These are phyloP conservation scores for Aspidapion aeneum DNA, from an alignment of 2,888 invertebrate species.

Conservation along the genomic window DNA sequence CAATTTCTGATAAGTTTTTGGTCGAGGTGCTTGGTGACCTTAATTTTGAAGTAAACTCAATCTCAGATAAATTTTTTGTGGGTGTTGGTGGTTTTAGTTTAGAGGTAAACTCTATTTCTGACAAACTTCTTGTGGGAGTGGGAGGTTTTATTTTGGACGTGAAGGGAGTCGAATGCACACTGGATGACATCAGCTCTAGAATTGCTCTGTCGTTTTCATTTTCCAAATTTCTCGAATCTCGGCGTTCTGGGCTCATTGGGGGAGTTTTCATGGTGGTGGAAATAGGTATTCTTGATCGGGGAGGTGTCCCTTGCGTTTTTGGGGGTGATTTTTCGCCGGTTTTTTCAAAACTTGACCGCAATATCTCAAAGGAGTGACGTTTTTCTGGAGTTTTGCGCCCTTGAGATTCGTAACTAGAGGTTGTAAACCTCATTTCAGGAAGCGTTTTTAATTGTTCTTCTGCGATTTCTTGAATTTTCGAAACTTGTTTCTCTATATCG, in stretches of 20 bases:
- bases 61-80: not conserved
- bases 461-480: conserved; percentile 46
- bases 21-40: conserved; percentile 39
- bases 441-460: conserved; percentile 47
- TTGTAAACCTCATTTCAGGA: conserved; percentile 59
- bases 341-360: conserved; percentile 50
- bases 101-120: not conserved
- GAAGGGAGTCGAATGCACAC: conserved; percentile 41
- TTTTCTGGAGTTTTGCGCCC: conserved; percentile 53
- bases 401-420: conserved; percentile 59
- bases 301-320: conserved; percentile 24
- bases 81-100: not conserved
- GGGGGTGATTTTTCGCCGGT: conserved; percentile 38
- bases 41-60: conserved; percentile 32
- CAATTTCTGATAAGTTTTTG: conserved; percentile 51
- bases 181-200: conserved; percentile 44
- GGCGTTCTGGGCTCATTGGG: conserved; percentile 44
- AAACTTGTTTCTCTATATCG: conserved; percentile 41
- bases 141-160: conserved; percentile 39
- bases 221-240: conserved; percentile 42
- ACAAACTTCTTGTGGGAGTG: not conserved
- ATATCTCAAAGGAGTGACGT: conserved; percentile 53
- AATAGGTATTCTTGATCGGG: conserved; percentile 46
- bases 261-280: conserved; percentile 44
- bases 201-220: conserved; percentile 43